Percentiles rank a stretch among this genome's conserved stretches.
Conservation (phyloP, 2,888 invertebrate genomes). For the Sinopyrophorus schimmeli region DNA sequence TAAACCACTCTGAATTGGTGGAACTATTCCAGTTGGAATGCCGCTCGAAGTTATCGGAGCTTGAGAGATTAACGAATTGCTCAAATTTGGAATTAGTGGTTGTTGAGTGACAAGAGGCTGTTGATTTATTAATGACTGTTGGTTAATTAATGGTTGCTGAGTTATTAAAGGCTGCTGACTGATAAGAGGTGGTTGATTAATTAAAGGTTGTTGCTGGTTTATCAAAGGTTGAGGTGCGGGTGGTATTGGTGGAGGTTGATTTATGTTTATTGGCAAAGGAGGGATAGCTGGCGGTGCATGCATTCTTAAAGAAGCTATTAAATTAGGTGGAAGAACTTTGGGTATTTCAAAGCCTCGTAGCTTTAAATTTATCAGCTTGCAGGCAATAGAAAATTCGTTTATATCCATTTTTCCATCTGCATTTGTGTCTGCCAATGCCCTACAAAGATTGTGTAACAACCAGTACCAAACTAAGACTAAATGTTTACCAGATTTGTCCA, state of each 20-base stretch:
- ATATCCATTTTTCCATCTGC: conserved; percentile 96
- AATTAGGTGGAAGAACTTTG: conserved; percentile 75
- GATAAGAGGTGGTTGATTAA: conserved; percentile 32
- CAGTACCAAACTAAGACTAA: conserved; percentile 32
- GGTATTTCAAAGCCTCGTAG: conserved; percentile 91
- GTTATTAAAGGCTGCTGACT: conserved; percentile 30
- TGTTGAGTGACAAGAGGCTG: conserved; percentile 27
- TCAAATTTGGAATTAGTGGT: conserved; percentile 28
- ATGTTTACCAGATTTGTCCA: conserved; percentile 90
- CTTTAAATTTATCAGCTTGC: conserved; percentile 91
- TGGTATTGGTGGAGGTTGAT: conserved; percentile 47
- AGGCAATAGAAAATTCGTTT: conserved; percentile 96
- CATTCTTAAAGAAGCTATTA: conserved; percentile 68
- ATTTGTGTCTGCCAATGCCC: conserved; percentile 92
- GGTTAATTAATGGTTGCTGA: conserved; percentile 51
- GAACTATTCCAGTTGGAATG: conserved; percentile 40
- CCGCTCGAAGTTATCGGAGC: conserved; percentile 17
- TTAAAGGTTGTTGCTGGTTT: conserved; percentile 35
- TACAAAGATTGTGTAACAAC: conserved; percentile 37
- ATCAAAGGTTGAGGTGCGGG: conserved; percentile 15
- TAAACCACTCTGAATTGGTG: conserved; percentile 37
- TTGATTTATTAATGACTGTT: conserved; percentile 33
- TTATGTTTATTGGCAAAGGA: conserved; percentile 47
- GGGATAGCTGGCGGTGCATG: conserved; percentile 50
- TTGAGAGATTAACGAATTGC: conserved; percentile 16